These are phyloP conservation scores for Tenthredo livida DNA, from an alignment of 2,888 invertebrate species.

Conservation along the genomic window DNA sequence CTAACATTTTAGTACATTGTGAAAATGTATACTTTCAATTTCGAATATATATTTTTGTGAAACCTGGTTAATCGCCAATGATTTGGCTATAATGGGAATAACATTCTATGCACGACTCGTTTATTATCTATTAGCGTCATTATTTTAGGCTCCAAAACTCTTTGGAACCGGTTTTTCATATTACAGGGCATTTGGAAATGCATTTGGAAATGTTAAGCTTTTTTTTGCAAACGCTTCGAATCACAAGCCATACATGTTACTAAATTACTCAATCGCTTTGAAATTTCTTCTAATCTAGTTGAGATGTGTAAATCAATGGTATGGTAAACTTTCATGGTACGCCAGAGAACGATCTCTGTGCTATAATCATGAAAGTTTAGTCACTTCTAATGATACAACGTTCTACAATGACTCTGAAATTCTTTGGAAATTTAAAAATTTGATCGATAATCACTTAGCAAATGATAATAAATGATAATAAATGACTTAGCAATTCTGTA, in stretches of 20 bases:
- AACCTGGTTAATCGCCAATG: background rate
- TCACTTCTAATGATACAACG: background rate
- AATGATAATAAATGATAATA: conserved; percentile 5
- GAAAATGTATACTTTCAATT: background rate
- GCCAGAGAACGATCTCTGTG: background rate
- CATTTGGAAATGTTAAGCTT: background rate
- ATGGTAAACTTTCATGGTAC: background rate
- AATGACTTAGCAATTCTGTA: background rate
- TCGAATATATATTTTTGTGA: background rate
- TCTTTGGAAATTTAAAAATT: conserved; percentile 19
- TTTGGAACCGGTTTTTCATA: background rate
- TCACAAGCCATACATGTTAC: background rate
- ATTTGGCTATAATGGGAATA: background rate
- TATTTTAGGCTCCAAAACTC: background rate
- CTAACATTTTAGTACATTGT: background rate
- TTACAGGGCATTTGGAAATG: background rate
- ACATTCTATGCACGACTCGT: background rate
- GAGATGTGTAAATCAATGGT: background rate
- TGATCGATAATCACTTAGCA: background rate
- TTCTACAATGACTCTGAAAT: background rate
- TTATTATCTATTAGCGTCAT: background rate
- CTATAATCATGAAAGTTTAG: background rate
- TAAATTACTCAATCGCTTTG: background rate
- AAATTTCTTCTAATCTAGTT: background rate
- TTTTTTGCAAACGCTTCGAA: background rate